Percentiles rank a stretch among this genome's conserved stretches.
phyloP scores from a whole-genome alignment of 1,140 invertebrate genomes.

The Drosophila busckii region DNA sequence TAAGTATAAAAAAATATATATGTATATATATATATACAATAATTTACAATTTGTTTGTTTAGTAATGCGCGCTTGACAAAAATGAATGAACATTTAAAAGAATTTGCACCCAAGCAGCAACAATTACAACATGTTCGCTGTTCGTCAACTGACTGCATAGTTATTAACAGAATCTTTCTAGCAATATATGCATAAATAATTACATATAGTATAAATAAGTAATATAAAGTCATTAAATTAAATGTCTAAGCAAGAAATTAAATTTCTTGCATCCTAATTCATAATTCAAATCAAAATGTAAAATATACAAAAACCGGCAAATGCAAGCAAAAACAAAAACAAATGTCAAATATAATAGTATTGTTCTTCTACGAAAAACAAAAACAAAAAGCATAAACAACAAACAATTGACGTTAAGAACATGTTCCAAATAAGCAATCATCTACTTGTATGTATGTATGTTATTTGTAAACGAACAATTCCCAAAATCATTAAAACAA shows the following conservation, averaged over 20 bases:
- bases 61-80: too few species aligned
- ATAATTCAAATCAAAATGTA: slow-evolving; percentile 3
- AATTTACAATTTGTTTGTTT: too few species aligned
- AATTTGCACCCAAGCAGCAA: slow-evolving; percentile 4
- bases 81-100: background rate
- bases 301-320: slow-evolving; percentile 2
- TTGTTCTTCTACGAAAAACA: slow-evolving; percentile 18
- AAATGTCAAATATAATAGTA: slow-evolving; percentile 14
- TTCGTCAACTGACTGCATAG: slow-evolving; percentile 26
- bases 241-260: slow-evolving; percentile 59
- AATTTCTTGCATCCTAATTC: slow-evolving; percentile 61
- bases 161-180: slow-evolving; percentile 25
- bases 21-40: too few species aligned
- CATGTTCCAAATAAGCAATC: slow-evolving; percentile 31
- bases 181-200: slow-evolving; percentile 22
- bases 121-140: slow-evolving; percentile 19
- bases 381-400: slow-evolving; percentile 16
- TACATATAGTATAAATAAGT: slow-evolving; percentile 12
- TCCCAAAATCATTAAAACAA: slow-evolving; percentile 31
- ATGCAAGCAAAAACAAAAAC: slow-evolving; percentile 12
- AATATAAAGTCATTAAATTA: slow-evolving; percentile 41
- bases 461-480: slow-evolving; percentile 49
- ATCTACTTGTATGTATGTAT: slow-evolving; percentile 29
- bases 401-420: slow-evolving; percentile 10
- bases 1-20: too few species aligned